These are phyloP conservation scores for Lasioglossum figueresi DNA, from an alignment of 2,888 invertebrate genomes.

Conservation along the genomic window DNA sequence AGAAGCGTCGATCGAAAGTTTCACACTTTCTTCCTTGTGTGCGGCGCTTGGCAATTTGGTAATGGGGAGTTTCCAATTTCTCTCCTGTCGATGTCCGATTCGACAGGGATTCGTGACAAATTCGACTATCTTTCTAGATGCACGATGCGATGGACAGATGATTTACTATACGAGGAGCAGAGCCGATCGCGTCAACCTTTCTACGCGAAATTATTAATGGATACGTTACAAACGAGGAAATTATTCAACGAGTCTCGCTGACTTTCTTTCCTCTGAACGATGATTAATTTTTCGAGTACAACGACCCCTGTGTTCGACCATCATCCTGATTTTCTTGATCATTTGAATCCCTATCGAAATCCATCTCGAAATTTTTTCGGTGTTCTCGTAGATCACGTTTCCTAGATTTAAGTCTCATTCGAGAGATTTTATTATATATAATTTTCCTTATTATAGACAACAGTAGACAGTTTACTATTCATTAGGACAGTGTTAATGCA, in stretches of 20 bases:
- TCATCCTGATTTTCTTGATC: neutral
- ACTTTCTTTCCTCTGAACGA: conserved; percentile 16
- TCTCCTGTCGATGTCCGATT: conserved; percentile 1
- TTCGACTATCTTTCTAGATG: neutral
- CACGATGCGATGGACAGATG: neutral
- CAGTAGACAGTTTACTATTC: neutral
- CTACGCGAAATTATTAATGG: conserved; percentile 26
- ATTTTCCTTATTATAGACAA: neutral
- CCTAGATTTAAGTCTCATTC: neutral
- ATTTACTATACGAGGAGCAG: neutral
- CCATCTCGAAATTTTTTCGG: neutral
- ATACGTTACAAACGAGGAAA: neutral
- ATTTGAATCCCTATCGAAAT: neutral
- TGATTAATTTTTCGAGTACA: neutral
- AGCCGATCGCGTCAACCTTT: conserved; percentile 20
- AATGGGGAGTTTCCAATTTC: conserved; percentile 33
- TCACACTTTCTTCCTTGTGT: conserved; percentile 46
- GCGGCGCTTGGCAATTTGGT: conserved; percentile 20
- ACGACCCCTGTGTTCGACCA: neutral
- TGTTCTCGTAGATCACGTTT: neutral
- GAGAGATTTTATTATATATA: neutral
- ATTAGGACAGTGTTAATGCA: neutral
- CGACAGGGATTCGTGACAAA: neutral
- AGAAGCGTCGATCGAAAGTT: conserved; percentile 53
- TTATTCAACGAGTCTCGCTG: conserved; percentile 13